Conservation (phyloP, 2,113 vertebrate genomes). For the Tetrax tetrax region DNA sequence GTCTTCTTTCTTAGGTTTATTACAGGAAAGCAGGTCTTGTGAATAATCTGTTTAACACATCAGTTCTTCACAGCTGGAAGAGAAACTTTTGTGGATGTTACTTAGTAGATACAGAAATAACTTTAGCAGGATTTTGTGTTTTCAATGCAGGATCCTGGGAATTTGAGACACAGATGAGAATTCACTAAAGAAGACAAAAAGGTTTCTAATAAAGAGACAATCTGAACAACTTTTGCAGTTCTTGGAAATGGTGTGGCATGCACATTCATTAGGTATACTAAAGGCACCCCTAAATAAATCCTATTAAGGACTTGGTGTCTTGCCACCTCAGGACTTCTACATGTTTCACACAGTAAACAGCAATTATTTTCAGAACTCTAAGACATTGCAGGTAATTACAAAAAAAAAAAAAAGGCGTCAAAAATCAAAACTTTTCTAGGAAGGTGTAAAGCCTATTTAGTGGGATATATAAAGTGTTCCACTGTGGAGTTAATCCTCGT, state of each 20-base stretch:
- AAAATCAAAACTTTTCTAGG: not conserved
- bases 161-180: slow-evolving; percentile 28
- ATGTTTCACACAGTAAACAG: not conserved
- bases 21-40: not conserved
- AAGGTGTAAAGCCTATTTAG: not conserved
- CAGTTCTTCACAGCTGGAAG: not conserved
- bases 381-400: not conserved
- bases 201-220: slow-evolving; percentile 41
- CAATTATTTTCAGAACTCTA: slow-evolving; percentile 16
- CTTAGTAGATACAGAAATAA: not conserved
- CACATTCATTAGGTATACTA: slow-evolving; percentile 12
- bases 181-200: not conserved
- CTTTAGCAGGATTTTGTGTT: not conserved
- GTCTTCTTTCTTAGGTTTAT: not conserved
- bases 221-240: slow-evolving; percentile 1
- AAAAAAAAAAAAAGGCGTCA: not conserved
- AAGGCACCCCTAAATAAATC: slow-evolving; percentile 42
- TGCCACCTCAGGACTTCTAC: not conserved
- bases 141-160: slow-evolving; percentile 2
- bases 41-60: not conserved
- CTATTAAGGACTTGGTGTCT: slow-evolving; percentile 48
- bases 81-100: not conserved
- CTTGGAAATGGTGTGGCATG: slow-evolving; percentile 62
- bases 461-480: not conserved
- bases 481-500: not conserved